Percentiles rank a stretch among this genome's conserved stretches.
Evolutionary conservation across 2,113 vertebrate genomes (phyloP).

Genomic region (Centropus unirufus): DNA sequence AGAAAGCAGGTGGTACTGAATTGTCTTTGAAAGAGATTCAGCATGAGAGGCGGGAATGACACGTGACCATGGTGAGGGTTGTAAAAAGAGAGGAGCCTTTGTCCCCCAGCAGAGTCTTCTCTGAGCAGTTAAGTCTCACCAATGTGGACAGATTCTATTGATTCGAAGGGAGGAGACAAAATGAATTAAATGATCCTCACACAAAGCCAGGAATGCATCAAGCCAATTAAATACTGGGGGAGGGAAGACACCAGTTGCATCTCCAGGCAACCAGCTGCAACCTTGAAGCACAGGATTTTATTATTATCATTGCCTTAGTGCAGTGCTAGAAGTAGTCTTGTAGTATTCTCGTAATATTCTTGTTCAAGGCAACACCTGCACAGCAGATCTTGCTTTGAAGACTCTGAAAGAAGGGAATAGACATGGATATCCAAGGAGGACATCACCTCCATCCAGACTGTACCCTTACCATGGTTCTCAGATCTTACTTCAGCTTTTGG

Average conservation of each 20-base stretch:
- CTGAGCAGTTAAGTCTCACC: background rate
- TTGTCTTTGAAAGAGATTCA: conserved; percentile 9
- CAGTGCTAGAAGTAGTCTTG: background rate
- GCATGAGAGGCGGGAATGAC: background rate
- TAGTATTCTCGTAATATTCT: too few relatives aligned
- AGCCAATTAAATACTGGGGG: background rate
- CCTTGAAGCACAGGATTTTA: background rate
- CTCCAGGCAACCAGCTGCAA: background rate
- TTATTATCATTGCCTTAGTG: background rate
- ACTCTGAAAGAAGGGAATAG: background rate
- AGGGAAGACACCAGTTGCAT: background rate
- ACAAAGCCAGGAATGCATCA: background rate
- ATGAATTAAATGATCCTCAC: background rate
- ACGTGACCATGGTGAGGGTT: background rate
- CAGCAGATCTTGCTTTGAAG: background rate
- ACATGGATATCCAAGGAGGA: background rate
- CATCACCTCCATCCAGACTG: background rate
- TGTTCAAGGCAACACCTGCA: background rate
- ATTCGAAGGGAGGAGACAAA: background rate
- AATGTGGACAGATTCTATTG: background rate
- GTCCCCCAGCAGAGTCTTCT: background rate
- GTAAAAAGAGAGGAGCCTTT: background rate
- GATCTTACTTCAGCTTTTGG: background rate
- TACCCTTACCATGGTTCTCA: background rate
- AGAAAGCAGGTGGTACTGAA: background rate